Base-by-base conservation (phyloP, 1,140 invertebrate genomes). In the Littorina saxatilis region DNA sequence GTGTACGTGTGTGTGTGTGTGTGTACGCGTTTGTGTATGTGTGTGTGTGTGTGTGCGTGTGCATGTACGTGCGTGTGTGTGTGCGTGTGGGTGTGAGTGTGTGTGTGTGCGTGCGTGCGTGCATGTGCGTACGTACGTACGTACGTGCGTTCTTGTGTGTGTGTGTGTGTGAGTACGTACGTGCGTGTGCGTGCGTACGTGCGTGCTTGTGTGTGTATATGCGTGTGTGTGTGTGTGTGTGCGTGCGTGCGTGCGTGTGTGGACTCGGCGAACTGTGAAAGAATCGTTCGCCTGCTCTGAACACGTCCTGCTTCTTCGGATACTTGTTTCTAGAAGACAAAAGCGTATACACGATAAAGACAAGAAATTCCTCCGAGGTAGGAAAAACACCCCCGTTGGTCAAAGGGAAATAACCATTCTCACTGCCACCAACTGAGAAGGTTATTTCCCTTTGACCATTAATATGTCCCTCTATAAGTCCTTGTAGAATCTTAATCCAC, bases 201-300 rank as follows among this genome's bases (percentile, higher is more conserved):
- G 55, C n/a, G 55, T 58, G 55, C n/a, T 9, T 27, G 55, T 58
- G 55, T 27, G 55, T 58, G 55, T 27, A 27, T 58, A 23, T 27
- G 55, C n/a, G 55, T 27, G 55, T 58, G 55, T 58, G 55, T 58
- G 55, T 58, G 55, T 58, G 55, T 58, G 55, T 58, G 55, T 58
- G 55, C n/a, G 55, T 58, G 55, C n/a, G 55, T 58, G 55, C n/a
- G 55, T 58, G 55, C n/a, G 55, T 58, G 55, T 58, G 9, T 58
- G 55, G 9, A 20, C n/a, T n/a, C n/a, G n/a, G n/a, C n/a, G n/a
- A n/a, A n/a, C n/a, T n/a, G n/a, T n/a, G n/a, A n/a, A n/a, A n/a
- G n/a, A n/a, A n/a, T n/a, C n/a, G n/a, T n/a, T n/a, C n/a, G n/a
- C n/a, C n/a, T n/a, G n/a, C n/a, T n/a, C n/a, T n/a, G n/a, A n/a